Percentiles rank a stretch among this genome's conserved stretches.
Evolutionary conservation across 2,888 invertebrate species (phyloP).

Genomic region (Luffia ferchaultella): DNA sequence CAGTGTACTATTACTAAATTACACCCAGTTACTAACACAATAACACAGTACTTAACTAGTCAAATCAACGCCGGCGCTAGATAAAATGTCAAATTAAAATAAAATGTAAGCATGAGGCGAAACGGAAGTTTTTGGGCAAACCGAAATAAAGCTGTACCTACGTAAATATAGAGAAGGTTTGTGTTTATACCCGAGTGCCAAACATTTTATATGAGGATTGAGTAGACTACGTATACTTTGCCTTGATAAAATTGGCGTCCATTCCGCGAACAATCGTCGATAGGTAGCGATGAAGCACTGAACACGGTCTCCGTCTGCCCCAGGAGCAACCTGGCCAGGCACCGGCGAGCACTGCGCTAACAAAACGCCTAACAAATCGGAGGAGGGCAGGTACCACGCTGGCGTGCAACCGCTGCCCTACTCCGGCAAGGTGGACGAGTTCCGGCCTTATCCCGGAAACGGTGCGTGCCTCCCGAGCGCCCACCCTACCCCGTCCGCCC

Average conservation of each 20-base stretch:
- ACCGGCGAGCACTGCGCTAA: constrained; percentile 23
- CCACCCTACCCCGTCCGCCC: not conserved
- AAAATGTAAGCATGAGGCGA: not conserved
- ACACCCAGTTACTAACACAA: too few species aligned
- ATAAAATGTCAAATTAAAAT: not conserved
- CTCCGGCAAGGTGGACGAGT: constrained; percentile 1
- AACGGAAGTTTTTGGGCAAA: not conserved
- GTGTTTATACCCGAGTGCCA: too few species aligned
- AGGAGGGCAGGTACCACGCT: constrained; percentile 18
- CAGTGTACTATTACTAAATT: not conserved
- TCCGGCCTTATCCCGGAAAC: not conserved
- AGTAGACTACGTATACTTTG: too few species aligned
- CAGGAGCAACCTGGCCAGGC: constrained; percentile 53
- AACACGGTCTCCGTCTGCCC: constrained; percentile 42
- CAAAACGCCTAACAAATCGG: constrained; percentile 11
- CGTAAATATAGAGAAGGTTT: too few species aligned
- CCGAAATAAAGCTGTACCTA: not conserved
- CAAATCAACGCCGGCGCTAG: too few species aligned
- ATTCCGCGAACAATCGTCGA: not conserved
- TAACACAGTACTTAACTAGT: too few species aligned
- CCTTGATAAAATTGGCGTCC: too few species aligned
- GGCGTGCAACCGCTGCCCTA: constrained; percentile 12
- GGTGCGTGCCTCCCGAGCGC: constrained; percentile 1
- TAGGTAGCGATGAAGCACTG: not conserved
- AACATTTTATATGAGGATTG: too few species aligned